Base-by-base conservation (phyloP, 2,797 vertebrate species). In the Rhinichthys osculus region DNA sequence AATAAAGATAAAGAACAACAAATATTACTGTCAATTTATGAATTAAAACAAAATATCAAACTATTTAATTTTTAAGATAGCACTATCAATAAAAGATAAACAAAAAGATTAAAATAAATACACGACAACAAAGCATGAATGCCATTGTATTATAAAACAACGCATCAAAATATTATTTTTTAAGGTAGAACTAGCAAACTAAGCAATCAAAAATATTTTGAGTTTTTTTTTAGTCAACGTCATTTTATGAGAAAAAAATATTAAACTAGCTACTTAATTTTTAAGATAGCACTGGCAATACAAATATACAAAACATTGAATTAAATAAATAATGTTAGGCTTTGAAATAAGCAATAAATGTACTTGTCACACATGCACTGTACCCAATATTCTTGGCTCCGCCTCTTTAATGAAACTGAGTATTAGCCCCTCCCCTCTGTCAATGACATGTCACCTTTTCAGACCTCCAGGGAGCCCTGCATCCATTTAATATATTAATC, bases 401-500 rank as follows among this genome's bases (percentile, higher is more conserved):
- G 30, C 74, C 74, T 59, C 74, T 77, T 77, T 57, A 62, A 30
- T 62, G 35, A 30, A 30, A 44, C 7, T 44, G 52, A 1, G 7
- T 59, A 5, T 59, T 30, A 44, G 77, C 57, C 59, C 40, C 40
- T 66, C 59, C 40, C 62, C 7, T 42, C 30, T 35, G 11, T 50
- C 78, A 64, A 44, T 79, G 16, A 21, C 16, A 62, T 0, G 0
- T 8, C 19, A 30, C 7, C 38, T 52, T 23, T 69, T 23, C 27
- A 80, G 62, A 35, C 8, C 78, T 69, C 78, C 33, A 67, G 78
- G 30, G 78, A 50, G 21, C 23, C 13, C 52, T 44, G 2, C 14
- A 23, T 81, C 30, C 27, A 81, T 69, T 81, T n/a, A 52, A 50
- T 67, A 33, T 50, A 80, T 80, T 33, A 14, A 13, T 50, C 16